Evolutionary conservation across 2,113 vertebrate genomes (phyloP).

Genomic region (Malurus cyaneus): DNA sequence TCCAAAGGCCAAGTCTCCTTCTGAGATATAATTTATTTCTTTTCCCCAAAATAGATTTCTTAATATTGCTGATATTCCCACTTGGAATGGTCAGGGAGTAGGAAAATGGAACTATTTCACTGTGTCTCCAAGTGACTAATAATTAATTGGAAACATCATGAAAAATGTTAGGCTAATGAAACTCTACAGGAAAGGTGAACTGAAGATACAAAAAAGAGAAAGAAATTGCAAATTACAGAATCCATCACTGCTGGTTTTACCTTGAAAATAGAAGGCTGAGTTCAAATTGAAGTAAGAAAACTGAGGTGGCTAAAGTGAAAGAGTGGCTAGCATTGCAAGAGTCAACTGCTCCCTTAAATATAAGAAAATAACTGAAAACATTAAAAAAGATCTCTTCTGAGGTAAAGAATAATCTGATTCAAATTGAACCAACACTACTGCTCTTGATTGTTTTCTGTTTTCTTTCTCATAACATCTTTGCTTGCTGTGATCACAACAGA

Average conservation of each 20-base stretch:
- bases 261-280: not conserved
- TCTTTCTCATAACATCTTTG: not conserved
- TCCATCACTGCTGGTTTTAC: not conserved
- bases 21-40: not conserved
- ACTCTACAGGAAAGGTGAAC: no score
- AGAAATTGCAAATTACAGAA: not conserved
- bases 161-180: slow-evolving; percentile 12
- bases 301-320: not conserved
- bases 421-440: not conserved
- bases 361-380: not conserved
- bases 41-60: not conserved
- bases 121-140: not conserved
- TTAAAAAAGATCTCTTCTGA: not conserved
- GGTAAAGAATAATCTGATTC: not conserved
- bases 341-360: not conserved
- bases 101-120: not conserved
- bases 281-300: not conserved
- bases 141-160: slow-evolving; percentile 23
- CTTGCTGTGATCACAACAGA: not conserved
- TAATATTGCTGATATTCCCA: not conserved
- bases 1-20: not conserved
- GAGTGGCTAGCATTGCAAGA: not conserved
- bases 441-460: not conserved
- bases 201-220: not conserved
- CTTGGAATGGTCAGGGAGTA: not conserved